Percentiles rank a stretch among this genome's conserved stretches.
phyloP scores from a whole-genome alignment of 1,140 invertebrate species.

The Zaprionus gabonicus region DNA sequence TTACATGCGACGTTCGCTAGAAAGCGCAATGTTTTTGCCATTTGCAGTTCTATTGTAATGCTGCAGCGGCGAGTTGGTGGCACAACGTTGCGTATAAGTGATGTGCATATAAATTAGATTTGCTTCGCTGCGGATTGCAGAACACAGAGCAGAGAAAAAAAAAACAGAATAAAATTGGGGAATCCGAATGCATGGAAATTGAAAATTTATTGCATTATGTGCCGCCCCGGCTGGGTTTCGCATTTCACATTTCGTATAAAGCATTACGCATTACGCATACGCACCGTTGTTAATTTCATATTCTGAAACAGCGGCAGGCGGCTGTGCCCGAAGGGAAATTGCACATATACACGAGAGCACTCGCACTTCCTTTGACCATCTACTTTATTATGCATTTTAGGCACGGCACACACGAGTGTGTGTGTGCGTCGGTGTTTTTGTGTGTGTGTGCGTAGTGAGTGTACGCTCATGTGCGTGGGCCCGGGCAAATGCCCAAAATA shows the following conservation, averaged over 20 bases:
- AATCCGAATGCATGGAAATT: constrained; percentile 58
- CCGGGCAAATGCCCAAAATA: constrained; percentile 15
- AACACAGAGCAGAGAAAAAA: background rate
- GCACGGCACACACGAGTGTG: constrained; percentile 3
- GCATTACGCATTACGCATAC: constrained; percentile 68
- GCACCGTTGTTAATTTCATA: constrained; percentile 78
- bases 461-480: background rate
- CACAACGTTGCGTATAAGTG: constrained; percentile 70
- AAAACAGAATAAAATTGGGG: constrained; percentile 15
- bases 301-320: constrained; percentile 60
- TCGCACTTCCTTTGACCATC: constrained; percentile 29
- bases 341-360: constrained; percentile 21
- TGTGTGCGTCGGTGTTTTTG: background rate
- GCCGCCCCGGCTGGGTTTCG: background rate
- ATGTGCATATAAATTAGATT: constrained; percentile 80
- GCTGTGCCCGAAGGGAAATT: constrained; percentile 48
- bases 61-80: constrained; percentile 18
- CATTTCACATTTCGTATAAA: constrained; percentile 32
- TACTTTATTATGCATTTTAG: constrained; percentile 50
- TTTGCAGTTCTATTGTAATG: constrained; percentile 62
- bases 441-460: background rate
- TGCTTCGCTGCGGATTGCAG: constrained; percentile 50
- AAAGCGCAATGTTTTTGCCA: constrained; percentile 57
- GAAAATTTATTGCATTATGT: constrained; percentile 71
- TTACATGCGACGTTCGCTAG: constrained; percentile 27